Evolutionary conservation across 2,797 vertebrate species (phyloP).

Genomic region (Enteromius treurensis): DNA sequence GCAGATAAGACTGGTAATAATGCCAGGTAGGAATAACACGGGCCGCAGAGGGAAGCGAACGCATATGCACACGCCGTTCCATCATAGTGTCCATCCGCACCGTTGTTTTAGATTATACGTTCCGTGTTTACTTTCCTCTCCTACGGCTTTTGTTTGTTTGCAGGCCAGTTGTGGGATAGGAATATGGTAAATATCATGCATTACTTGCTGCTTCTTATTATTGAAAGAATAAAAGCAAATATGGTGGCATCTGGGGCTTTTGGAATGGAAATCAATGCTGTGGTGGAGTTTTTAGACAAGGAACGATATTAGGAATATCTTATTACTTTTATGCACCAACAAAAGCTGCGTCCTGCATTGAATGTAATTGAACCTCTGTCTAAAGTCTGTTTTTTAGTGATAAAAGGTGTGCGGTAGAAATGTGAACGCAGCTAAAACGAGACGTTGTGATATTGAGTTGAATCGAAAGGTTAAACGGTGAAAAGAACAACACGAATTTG

Average conservation of each 20-base stretch:
- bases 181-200: constrained; percentile 67
- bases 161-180: constrained; percentile 63
- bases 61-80: constrained; percentile 1
- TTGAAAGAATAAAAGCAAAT: constrained; percentile 36
- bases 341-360: not conserved
- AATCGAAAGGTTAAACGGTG: constrained; percentile 26
- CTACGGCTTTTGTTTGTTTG: constrained; percentile 72
- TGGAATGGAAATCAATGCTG: constrained; percentile 36
- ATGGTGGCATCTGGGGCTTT: constrained; percentile 34
- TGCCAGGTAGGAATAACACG: constrained; percentile 70
- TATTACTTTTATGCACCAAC: constrained; percentile 7
- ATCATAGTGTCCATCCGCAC: constrained; percentile 57
- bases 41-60: constrained; percentile 65
- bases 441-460: constrained; percentile 19
- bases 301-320: constrained; percentile 20
- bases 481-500: constrained; percentile 26
- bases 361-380: constrained; percentile 35
- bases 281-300: constrained; percentile 22
- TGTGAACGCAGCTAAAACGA: constrained; percentile 8
- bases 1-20: constrained; percentile 78
- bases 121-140: constrained; percentile 69
- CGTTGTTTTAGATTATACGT: constrained; percentile 74
- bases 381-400: constrained; percentile 35
- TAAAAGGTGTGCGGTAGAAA: not conserved
- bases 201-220: constrained; percentile 60